Evolutionary conservation across 2,113 vertebrate species (phyloP).

Genomic region (Eptesicus fuscus): DNA sequence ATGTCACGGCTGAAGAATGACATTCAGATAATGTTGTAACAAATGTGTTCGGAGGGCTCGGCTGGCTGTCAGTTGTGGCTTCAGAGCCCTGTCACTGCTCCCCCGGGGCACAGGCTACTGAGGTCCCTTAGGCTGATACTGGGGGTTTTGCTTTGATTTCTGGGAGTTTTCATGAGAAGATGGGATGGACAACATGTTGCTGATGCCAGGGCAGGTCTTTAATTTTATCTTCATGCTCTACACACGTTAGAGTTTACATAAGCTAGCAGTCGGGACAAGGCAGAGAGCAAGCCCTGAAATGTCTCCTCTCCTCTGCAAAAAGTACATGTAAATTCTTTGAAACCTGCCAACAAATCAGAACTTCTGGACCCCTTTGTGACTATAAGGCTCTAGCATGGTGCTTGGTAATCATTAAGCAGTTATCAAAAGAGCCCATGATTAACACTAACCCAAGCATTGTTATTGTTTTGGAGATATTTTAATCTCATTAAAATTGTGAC

Average conservation of each 20-base stretch:
- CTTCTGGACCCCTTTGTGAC: not conserved
- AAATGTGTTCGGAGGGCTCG: not conserved
- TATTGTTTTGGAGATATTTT: not conserved
- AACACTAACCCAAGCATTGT: not conserved
- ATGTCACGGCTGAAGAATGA: constrained; percentile 48
- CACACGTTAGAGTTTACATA: not conserved
- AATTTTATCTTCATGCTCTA: not conserved
- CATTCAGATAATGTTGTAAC: constrained; percentile 23
- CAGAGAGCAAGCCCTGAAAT: not conserved
- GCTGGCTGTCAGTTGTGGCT: not conserved
- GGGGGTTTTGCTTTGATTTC: not conserved
- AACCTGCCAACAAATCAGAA: not conserved
- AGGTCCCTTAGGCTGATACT: too few species aligned
- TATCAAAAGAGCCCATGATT: not conserved
- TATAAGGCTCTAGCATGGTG: not conserved
- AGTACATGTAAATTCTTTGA: not conserved
- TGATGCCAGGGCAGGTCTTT: not conserved
- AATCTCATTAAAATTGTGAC: not conserved
- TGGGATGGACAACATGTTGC: not conserved
- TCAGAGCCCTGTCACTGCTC: not conserved
- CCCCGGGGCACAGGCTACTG: not conserved
- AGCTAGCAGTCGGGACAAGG: not conserved
- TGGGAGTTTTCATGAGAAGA: not conserved
- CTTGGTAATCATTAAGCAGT: not conserved
- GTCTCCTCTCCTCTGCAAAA: not conserved